Evolutionary conservation across 2,113 vertebrate genomes (phyloP).

Genomic region (Proterorhinus semilunaris): DNA sequence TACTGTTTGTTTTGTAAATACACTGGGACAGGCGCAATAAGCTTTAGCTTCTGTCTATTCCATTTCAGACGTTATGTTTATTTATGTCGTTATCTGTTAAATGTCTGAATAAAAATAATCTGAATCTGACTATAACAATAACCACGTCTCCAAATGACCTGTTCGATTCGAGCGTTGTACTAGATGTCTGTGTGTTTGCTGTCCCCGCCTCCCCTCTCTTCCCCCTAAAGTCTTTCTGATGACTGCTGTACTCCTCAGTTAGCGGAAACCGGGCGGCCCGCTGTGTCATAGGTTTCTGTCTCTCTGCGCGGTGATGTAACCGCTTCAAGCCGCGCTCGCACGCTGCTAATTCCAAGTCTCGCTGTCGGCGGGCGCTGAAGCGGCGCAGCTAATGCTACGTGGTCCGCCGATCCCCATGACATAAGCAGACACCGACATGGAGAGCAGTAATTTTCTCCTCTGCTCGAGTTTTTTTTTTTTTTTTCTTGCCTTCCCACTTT

Average conservation of each 20-base stretch:
- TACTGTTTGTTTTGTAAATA: too few species aligned
- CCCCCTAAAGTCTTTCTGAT: not conserved
- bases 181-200: too few species aligned
- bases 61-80: too few species aligned
- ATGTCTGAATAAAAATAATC: too few species aligned
- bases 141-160: too few species aligned
- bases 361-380: constrained; percentile 41
- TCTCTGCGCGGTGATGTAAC: constrained; percentile 19
- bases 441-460: constrained; percentile 66
- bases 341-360: constrained; percentile 46
- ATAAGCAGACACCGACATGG: constrained; percentile 64
- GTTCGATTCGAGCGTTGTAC: too few species aligned
- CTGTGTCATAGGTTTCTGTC: not conserved
- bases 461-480: constrained; percentile 9
- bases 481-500: constrained; percentile 57
- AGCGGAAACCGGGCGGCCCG: constrained; percentile 7
- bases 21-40: too few species aligned
- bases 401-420: constrained; percentile 60
- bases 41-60: too few species aligned
- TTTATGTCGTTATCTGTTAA: too few species aligned
- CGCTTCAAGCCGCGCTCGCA: constrained; percentile 25
- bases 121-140: too few species aligned
- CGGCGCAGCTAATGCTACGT: constrained; percentile 37
- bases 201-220: constrained; percentile 22
- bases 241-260: constrained; percentile 20